Base-by-base conservation (phyloP, 1,140 invertebrate species). In the Meloidogyne floridensis region DNA sequence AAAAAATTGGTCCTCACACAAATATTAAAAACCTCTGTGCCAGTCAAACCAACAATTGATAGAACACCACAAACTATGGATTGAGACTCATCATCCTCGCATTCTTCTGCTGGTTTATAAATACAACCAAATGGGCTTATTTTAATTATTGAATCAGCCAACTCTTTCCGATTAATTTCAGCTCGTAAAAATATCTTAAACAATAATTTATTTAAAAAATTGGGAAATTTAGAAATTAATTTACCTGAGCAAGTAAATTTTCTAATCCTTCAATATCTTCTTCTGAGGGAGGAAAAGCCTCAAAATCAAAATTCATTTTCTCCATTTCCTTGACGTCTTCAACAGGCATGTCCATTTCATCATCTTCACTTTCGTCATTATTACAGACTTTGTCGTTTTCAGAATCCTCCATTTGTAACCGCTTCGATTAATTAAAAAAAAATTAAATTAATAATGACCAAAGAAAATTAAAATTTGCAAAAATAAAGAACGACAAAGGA, bases 251-350 rank as follows among this genome's bases (percentile, higher is more conserved):
- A 15, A 87, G 53, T 42, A 86, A 77, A 76, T 87, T 87, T 47
- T 72, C 75, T 7, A 86, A 51, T 59, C 80, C 78, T 11, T 86
- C 71, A 32, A 84, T 20, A 78, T 86, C 85, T 3, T 65, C 74
- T n/a, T 82, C 70, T 73, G 79, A 56, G 5, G 86, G 86, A 0
- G 85, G 85, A 56, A 85, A 81, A 2, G 85, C 85, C 76, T 86
- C 85, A 80, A 86, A 86, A 56, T 86, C 82, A 59, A 86, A 85
- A 71, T 82, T 81, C 56, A 86, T 43, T 54, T 87, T 84, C 32
- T 86, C 86, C 85, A 87, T 86, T 20, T 73, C 59, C 4, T 76
- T 85, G 8, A 78, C 10, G 15, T 77, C 32, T 18, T 82, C 86
- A 0, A 78, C 84, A 65, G 59, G 59, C 7, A 65, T n/a, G 18